Conservation (phyloP, 2,797 vertebrate genomes). For the Nyctalus aviator region DNA sequence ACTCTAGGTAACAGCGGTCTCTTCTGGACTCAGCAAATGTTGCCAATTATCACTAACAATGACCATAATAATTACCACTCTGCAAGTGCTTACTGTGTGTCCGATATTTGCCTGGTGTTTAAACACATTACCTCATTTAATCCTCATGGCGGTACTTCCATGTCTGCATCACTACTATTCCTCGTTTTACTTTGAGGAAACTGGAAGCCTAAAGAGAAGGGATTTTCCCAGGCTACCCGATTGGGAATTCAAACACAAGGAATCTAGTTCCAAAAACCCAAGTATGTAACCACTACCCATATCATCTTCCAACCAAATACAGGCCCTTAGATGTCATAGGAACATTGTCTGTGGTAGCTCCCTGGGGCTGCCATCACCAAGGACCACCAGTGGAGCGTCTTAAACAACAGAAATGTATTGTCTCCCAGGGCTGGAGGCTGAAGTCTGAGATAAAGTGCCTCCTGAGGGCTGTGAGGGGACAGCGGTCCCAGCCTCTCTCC, state of each 20-base stretch:
- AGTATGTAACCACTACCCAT: background rate
- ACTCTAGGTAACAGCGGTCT: background rate
- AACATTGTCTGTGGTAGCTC: background rate
- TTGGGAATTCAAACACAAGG: slow-evolving; percentile 22
- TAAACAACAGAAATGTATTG: background rate
- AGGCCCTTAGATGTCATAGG: background rate
- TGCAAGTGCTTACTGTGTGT: background rate
- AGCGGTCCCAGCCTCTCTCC: background rate
- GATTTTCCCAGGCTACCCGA: background rate
- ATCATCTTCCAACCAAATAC: background rate
- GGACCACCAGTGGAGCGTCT: background rate
- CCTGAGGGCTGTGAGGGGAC: background rate
- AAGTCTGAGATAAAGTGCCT: background rate
- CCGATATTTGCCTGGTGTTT: background rate
- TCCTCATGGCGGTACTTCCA: background rate
- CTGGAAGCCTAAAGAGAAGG: background rate
- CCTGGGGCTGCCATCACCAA: background rate
- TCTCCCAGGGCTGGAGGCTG: background rate
- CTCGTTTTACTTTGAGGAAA: slow-evolving; percentile 9
- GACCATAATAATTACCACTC: background rate
- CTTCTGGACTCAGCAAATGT: background rate
- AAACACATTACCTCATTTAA: background rate
- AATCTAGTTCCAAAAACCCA: background rate
- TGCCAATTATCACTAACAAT: background rate
- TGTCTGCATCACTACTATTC: background rate